Base-by-base conservation (phyloP, 1,140 invertebrate species). In the Uloborus diversus region DNA sequence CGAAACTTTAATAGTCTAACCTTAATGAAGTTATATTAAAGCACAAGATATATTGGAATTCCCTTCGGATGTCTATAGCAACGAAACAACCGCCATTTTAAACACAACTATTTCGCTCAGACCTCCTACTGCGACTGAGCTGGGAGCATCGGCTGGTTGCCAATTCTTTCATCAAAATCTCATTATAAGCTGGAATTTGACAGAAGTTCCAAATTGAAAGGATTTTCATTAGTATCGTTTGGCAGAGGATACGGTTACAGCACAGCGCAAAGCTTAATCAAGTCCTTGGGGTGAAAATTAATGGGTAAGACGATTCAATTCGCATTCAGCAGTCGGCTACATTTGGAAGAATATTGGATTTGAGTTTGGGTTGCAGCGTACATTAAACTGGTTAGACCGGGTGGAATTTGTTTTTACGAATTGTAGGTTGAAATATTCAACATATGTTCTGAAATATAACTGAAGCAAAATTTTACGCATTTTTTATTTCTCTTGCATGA, bases 221-320 rank as follows among this genome's bases (percentile, higher is more conserved):
- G 71, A 75, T 75, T 75, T 75, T 75, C 71, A 75, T 75, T 75
- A 75, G 71, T 51, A 64, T 62, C 56, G 56, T 73, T 73, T 57
- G 53, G 17, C 25, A 65, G 27, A 25, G 4, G 11, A 13, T 25
- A 61, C 25, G 4, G 32, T 61, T 61, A 61, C 57, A 53, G 51
- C 20, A 23, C 7, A 53, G 7, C 51, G n/a, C n/a, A 14, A n/a
- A 9, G 9, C 51, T 53, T 23, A 20, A 1, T 23, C 5, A 20
- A 53, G 51, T 53, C n/a, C 51, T 20, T 9, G 13, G 25, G n/a
- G 25, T 53, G 51, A 23, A 14, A 5, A 20, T 53, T n/a, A n/a
- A n/a, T n/a, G n/a, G n/a, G n/a, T n/a, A n/a, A n/a, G n/a, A n/a
- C n/a, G n/a, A n/a, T n/a, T n/a, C n/a, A n/a, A n/a, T n/a, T n/a